phyloP scores from a whole-genome alignment of 2,888 invertebrate species.

The Oithona nana region DNA sequence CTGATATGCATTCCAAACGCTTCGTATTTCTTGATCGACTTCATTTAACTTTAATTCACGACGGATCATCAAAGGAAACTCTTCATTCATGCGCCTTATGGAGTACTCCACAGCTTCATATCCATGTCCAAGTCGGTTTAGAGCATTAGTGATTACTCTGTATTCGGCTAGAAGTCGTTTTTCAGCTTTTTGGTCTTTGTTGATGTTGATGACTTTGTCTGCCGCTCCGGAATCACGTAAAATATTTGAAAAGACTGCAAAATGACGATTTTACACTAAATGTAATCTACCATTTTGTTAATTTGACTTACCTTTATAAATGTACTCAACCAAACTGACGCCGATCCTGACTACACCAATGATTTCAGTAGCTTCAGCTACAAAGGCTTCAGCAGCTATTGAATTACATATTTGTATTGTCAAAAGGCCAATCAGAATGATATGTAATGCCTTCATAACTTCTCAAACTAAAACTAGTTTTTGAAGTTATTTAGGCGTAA shows the following conservation, averaged over 20 bases:
- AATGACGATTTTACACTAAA: not conserved
- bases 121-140: not conserved
- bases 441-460: too few species aligned
- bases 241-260: not conserved
- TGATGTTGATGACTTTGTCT: not conserved
- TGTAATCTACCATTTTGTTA: too few species aligned
- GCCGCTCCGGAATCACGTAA: not conserved
- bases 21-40: not conserved
- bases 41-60: not conserved
- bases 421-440: too few species aligned
- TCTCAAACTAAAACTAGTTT: too few species aligned
- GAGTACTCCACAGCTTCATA: not conserved
- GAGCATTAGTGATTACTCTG: not conserved
- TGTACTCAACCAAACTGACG: constrained; percentile 2
- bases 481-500: too few species aligned
- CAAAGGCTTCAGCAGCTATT: too few species aligned
- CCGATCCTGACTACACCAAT: not conserved
- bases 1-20: not conserved
- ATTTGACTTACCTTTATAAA: not conserved
- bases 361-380: not conserved
- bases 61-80: not conserved
- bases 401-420: too few species aligned
- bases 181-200: not conserved
- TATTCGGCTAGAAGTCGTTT: not conserved
- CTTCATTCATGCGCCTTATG: not conserved